These are phyloP conservation scores for Rhamphomyia laevipes DNA, from an alignment of 2,888 invertebrate genomes.

Conservation along the genomic window DNA sequence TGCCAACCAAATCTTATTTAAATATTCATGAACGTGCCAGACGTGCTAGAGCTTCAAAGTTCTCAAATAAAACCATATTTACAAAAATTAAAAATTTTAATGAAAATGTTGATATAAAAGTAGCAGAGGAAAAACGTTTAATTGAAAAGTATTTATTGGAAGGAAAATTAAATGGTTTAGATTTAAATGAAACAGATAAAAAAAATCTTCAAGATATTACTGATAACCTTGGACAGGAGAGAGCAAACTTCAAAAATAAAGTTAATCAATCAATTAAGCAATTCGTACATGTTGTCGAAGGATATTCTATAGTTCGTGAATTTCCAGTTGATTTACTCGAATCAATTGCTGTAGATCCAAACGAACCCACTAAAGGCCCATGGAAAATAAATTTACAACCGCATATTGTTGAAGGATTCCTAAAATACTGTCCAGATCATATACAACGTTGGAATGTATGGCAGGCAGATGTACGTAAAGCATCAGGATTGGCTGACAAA, in stretches of 20 bases:
- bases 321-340: slow-evolving; percentile 61
- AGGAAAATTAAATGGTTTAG: slow-evolving; percentile 71
- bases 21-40: slow-evolving; percentile 70
- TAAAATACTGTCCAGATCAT: slow-evolving; percentile 76
- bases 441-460: slow-evolving; percentile 71
- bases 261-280: slow-evolving; percentile 50
- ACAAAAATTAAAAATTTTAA: slow-evolving; percentile 19
- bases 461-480: slow-evolving; percentile 63
- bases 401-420: slow-evolving; percentile 57
- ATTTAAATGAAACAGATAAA: slow-evolving; percentile 44
- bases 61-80: slow-evolving; percentile 44
- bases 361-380: slow-evolving; percentile 55
- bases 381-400: slow-evolving; percentile 74
- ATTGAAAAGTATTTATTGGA: slow-evolving; percentile 69
- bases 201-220: slow-evolving; percentile 44
- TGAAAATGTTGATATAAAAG: slow-evolving; percentile 19
- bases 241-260: slow-evolving; percentile 53
- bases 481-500: slow-evolving; percentile 51
- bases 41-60: slow-evolving; percentile 61
- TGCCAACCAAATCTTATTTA: slow-evolving; percentile 67
- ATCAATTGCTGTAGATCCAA: slow-evolving; percentile 50
- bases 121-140: slow-evolving; percentile 55
- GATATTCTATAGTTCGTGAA: slow-evolving; percentile 53
- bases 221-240: slow-evolving; percentile 44
- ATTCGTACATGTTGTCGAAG: slow-evolving; percentile 55